Base-by-base conservation (phyloP, 2,797 vertebrate genomes). In the Chromobotia macracanthus region DNA sequence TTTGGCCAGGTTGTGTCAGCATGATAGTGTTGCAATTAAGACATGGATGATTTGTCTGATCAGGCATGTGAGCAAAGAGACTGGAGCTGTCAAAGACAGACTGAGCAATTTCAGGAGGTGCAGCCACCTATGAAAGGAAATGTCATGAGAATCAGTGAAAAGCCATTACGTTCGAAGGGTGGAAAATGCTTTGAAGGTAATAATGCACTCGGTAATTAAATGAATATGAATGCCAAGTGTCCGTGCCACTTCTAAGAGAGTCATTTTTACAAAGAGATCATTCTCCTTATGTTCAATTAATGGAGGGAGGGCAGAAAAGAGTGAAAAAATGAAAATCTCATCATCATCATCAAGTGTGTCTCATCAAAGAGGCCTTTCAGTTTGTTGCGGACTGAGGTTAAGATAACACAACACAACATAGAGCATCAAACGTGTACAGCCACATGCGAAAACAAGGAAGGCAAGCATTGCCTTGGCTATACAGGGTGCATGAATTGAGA, bases 191-290 rank as follows among this genome's bases (percentile, higher is more conserved):
- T 56, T 93, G 94, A 95, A 94, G 95, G 93, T 95, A 95, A 97
- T 97, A 96, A 96, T 94, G 95, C 95, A 94, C 94, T 93, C 93
- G 90, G 95, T 98, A 97, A 98, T 97, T 97, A 97, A 96, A 94
- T 93, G 93, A 96, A 95, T 95, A 95, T 95, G 95, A 92, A 94
- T 96, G 95, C 95, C 95, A 95, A 92, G 94, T 93, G 91, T 94
- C 94, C 93, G 91, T 90, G 92, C 94, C 95, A 95, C 95, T 95
- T 96, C 92, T 91, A 81, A 84, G 95, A 95, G 93, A 95, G 93
- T 94, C 94, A 93, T 95, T 96, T 86, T 79, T 95, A 95, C 91
- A 92, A 88, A 85, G 88, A 95, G 95, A 96, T 96, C 94, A 95
- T 93, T 93, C 93, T 94, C 92, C 94, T 94, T 95, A 94, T 95